Conservation (phyloP, 23 tunicate genomes). For the Phallusia fumigata region DNA sequence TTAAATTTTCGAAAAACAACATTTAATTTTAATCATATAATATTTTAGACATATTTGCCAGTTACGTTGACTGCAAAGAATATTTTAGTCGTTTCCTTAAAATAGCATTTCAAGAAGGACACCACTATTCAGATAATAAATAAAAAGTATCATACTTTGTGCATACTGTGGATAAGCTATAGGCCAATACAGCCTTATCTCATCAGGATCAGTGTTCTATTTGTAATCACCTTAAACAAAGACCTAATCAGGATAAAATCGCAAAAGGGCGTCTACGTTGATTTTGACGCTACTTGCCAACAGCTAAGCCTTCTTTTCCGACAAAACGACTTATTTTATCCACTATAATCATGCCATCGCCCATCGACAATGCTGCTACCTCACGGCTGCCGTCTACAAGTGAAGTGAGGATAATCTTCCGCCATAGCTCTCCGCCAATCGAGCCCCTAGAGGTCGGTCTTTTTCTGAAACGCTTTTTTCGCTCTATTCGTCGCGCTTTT, state of each 20-base stretch:
- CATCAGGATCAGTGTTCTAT: neutral
- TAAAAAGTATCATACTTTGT: too few relatives aligned
- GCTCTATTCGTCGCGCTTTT: neutral
- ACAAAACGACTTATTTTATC: constrained; percentile 7
- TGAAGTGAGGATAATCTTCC: constrained; percentile 5
- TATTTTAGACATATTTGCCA: too few relatives aligned
- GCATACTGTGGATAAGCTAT: neutral
- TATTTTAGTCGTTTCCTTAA: too few relatives aligned
- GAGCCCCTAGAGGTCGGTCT: constrained; percentile 13
- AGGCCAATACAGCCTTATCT: neutral
- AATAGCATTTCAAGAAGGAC: too few relatives aligned
- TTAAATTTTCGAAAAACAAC: too few relatives aligned
- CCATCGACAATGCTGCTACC: neutral
- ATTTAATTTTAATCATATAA: too few relatives aligned
- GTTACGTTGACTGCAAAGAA: too few relatives aligned
- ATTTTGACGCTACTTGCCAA: neutral
- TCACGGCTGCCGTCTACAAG: neutral
- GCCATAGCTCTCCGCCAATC: neutral
- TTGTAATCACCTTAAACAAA: constrained; percentile 3
- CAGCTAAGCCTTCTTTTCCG: neutral
- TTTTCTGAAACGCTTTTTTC: constrained; percentile 8
- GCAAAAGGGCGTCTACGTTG: neutral
- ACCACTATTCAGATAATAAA: too few relatives aligned
- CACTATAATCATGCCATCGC: neutral
- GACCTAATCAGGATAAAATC: neutral